Evolutionary conservation across 1,140 invertebrate species (phyloP).

Genomic region (Drepana arcuata): DNA sequence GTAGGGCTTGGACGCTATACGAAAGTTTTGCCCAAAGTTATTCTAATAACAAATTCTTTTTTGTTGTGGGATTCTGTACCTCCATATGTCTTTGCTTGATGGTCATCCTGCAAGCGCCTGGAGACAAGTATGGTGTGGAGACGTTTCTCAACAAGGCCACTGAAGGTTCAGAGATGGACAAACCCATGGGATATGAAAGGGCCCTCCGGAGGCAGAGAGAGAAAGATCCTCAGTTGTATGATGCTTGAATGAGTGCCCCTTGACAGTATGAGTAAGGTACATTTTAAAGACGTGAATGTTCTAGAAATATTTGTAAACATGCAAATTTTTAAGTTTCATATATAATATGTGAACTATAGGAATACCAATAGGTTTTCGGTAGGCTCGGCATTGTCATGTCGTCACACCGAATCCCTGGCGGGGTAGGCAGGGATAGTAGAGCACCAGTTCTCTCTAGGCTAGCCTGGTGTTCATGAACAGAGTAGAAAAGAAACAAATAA

Average conservation of each 20-base stretch:
- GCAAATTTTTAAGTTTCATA: too few relatives aligned
- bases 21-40: constrained; percentile 38
- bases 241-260: constrained; percentile 31
- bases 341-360: too few relatives aligned
- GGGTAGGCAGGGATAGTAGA: too few relatives aligned
- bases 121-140: constrained; percentile 15
- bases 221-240: constrained; percentile 45
- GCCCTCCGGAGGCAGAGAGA: constrained; percentile 31
- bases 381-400: too few relatives aligned
- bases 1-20: constrained; percentile 35
- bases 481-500: too few relatives aligned
- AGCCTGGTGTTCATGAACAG: too few relatives aligned
- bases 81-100: constrained; percentile 16
- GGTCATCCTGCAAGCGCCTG: constrained; percentile 15
- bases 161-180: constrained; percentile 20
- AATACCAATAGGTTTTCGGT: too few relatives aligned
- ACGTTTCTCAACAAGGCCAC: constrained; percentile 15
- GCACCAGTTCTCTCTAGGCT: too few relatives aligned
- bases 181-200: constrained; percentile 37
- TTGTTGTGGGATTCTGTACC: constrained; percentile 34
- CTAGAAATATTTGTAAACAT: too few relatives aligned
- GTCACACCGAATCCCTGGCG: too few relatives aligned
- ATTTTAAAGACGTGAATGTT: too few relatives aligned
- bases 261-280: too few relatives aligned
- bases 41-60: constrained; percentile 26